Base-by-base conservation (phyloP, 1,140 invertebrate genomes). In the Listronotus oregonensis region DNA sequence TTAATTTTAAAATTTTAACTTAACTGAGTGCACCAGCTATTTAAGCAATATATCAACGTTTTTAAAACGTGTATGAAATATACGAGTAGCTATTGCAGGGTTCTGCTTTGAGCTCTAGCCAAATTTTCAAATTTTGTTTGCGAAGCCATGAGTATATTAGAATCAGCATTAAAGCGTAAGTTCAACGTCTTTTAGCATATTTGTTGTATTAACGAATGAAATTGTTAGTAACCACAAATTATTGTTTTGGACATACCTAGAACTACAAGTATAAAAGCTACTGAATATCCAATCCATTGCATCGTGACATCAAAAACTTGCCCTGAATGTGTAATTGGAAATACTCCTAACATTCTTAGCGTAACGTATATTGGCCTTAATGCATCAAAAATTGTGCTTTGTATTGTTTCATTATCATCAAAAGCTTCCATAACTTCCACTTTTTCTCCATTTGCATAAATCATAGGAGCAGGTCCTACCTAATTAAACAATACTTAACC, bases 331-430 rank as follows among this genome's bases (percentile, higher is more conserved):
- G 79, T 82, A 18, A 87, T 78, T 6, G 87, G 87, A 46, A 87
- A 75, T 2, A 85, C 82, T 8, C 86, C 86, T 76, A 87, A 81
- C 12, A 82, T 63, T 42, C 83, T 78, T 14, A 87, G 60, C 34
- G 87, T 73, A 52, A 78, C 79, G 59, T 86, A 81, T 2, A 87
- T 82, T 1, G 86, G 85, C 39, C 83, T 83, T 40, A 87, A 81
- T 46, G 34, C 10, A 10, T 55, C 17, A 34, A 51, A 65, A 0
- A 65, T 65, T 32, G 9, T 52, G 34, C 54, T 65, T 2, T 58
- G 49, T 6, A 39, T 32, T 14, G 27, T 46, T 31, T 32, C 21
- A 49, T 47, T 52, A 6, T 65, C 55, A n/a, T 65, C 52, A 43
- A 65, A 58, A n/a, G 63, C 54, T 34, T 56, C 47, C 34, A 65